These are phyloP conservation scores for Acronicta leporina DNA, from an alignment of 2,888 invertebrate genomes.

Conservation along the genomic window DNA sequence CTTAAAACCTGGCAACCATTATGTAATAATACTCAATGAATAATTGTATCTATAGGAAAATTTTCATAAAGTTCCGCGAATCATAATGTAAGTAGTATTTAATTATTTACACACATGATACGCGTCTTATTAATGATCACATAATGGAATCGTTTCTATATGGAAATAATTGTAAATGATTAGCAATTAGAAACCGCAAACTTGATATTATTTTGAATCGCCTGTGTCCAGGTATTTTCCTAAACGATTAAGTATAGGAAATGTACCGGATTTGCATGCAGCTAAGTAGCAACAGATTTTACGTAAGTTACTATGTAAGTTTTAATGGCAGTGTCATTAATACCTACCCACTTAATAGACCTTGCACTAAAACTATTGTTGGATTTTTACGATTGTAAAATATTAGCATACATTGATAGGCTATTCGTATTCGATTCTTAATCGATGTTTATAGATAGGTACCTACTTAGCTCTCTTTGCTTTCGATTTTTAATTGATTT, in stretches of 20 bases:
- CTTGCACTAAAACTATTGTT: too few relatives aligned
- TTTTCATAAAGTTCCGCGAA: conserved; percentile 8
- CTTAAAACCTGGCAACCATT: background rate
- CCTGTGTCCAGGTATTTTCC: conserved; percentile 6
- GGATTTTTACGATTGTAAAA: too few relatives aligned
- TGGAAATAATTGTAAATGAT: conserved; percentile 3
- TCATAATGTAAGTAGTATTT: conserved; percentile 5
- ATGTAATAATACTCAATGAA: background rate
- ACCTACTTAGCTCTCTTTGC: too few relatives aligned
- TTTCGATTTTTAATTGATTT: too few relatives aligned
- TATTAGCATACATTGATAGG: too few relatives aligned
- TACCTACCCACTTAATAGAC: too few relatives aligned
- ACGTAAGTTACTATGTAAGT: too few relatives aligned
- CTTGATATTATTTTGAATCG: background rate
- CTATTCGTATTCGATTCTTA: too few relatives aligned
- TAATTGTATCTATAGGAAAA: conserved; percentile 16
- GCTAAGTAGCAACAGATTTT: background rate
- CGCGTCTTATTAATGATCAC: background rate
- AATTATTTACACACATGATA: too few relatives aligned
- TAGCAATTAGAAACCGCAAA: conserved; percentile 3
- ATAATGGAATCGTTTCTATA: background rate
- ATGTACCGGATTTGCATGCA: background rate
- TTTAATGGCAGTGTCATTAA: too few relatives aligned
- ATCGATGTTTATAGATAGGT: too few relatives aligned
- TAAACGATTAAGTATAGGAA: background rate